A percentile compares a stretch with the other conserved stretches of the same genome.
These are phyloP conservation scores for Hippoglossus hippoglossus DNA, from an alignment of 2,797 vertebrate genomes.

Conservation along the genomic window DNA sequence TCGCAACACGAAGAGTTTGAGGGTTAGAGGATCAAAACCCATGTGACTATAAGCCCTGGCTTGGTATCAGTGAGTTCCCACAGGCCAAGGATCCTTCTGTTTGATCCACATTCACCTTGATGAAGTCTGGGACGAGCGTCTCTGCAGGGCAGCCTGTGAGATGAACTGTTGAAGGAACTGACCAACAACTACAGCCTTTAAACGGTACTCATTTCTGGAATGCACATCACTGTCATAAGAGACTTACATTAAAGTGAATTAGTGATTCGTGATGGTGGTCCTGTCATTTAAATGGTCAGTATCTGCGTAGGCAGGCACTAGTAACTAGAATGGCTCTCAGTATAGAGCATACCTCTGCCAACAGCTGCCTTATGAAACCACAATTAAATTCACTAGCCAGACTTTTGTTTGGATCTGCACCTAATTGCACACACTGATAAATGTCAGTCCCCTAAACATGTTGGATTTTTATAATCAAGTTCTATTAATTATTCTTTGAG, in stretches of 20 bases:
- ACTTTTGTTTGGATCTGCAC: too few species aligned
- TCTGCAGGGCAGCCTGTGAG: conserved; percentile 26
- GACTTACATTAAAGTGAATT: not conserved
- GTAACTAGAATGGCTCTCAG: too few species aligned
- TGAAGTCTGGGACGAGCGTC: conserved; percentile 26
- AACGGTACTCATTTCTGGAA: not conserved
- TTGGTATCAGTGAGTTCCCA: conserved; percentile 17
- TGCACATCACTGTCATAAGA: not conserved
- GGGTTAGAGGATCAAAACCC: conserved; percentile 18
- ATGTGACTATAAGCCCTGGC: conserved; percentile 32
- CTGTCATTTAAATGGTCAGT: not conserved
- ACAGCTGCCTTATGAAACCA: too few species aligned
- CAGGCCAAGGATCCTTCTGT: conserved; percentile 55
- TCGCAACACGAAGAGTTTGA: not conserved
- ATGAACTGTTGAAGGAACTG: conserved; percentile 32
- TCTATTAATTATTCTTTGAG: too few species aligned
- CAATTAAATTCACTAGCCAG: too few species aligned
- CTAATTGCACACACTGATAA: too few species aligned
- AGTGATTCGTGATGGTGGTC: not conserved
- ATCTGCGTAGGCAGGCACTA: too few species aligned
- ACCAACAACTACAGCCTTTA: not conserved
- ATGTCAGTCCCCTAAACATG: too few species aligned
- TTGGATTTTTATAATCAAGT: too few species aligned
- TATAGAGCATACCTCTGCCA: too few species aligned
- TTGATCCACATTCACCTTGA: conserved; percentile 63